Evolutionary conservation across 2,113 vertebrate species (phyloP).

Genomic region (Nyctibius bracteatus): DNA sequence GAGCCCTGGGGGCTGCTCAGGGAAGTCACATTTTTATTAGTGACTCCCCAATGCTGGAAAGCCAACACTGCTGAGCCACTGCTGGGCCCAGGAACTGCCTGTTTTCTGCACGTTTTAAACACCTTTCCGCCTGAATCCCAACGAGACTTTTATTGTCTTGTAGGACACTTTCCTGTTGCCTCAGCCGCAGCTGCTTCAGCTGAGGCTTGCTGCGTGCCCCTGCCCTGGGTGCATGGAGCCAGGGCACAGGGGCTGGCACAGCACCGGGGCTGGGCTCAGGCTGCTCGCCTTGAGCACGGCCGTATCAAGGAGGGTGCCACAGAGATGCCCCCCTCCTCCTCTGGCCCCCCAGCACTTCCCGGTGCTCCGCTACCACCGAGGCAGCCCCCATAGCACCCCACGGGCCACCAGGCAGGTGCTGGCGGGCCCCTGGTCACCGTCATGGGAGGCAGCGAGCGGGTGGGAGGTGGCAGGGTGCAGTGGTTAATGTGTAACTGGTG

Average conservation of each 20-base stretch:
- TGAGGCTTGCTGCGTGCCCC: not conserved
- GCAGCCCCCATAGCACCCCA: not conserved
- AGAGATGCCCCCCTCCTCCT: not conserved
- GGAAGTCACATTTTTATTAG: not conserved
- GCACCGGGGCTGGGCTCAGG: not conserved
- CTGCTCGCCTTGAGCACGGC: accelerated
- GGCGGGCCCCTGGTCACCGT: accelerated
- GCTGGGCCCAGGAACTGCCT: not conserved
- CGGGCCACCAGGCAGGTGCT: not conserved
- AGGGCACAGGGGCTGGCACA: not conserved
- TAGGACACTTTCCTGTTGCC: not conserved
- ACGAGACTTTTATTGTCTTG: not conserved
- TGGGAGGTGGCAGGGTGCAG: not conserved
- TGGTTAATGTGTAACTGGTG: constrained; percentile 34
- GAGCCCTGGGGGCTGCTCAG: not conserved
- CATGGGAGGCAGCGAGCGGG: not conserved
- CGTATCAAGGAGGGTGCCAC: not conserved
- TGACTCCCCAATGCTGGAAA: accelerated
- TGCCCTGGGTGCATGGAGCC: accelerated
- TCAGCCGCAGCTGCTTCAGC: not conserved
- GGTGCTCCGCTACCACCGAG: not conserved
- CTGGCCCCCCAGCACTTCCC: not conserved
- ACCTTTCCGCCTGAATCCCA: not conserved
- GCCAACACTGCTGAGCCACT: not conserved
- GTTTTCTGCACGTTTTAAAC: not conserved